These are phyloP conservation scores for Periophthalmus modestus DNA, from an alignment of 2,113 vertebrate genomes.

Conservation along the genomic window DNA sequence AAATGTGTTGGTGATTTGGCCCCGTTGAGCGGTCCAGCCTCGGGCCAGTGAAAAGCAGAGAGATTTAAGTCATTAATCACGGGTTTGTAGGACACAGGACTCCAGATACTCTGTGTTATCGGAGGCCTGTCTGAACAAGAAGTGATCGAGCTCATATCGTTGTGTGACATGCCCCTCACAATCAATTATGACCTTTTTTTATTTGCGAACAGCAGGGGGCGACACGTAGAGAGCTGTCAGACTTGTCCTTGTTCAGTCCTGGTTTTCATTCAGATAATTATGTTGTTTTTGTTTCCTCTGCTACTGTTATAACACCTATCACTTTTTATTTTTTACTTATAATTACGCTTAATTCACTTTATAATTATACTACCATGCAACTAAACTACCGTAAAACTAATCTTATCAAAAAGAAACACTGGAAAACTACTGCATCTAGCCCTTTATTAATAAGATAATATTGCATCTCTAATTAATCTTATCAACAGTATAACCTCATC, in stretches of 20 bases:
- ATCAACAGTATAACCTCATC: not conserved
- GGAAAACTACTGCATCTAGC: not conserved
- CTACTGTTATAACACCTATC: no score
- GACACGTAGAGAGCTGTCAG: not conserved
- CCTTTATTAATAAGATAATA: not conserved
- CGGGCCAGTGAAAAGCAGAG: conserved; percentile 29
- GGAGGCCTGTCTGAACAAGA: conserved; percentile 15
- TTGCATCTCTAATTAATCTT: not conserved
- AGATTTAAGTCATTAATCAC: conserved; percentile 69
- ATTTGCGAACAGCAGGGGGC: not conserved
- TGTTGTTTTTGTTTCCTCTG: no score
- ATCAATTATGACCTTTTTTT: conserved; percentile 44
- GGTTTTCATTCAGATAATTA: not conserved
- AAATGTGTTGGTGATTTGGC: conserved; percentile 40
- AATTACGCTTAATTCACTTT: no score
- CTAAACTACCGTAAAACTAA: not conserved
- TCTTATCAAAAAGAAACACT: not conserved
- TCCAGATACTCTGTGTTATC: conserved; percentile 26
- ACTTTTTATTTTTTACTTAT: no score
- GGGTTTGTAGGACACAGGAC: conserved; percentile 31
- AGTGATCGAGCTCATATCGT: conserved; percentile 40
- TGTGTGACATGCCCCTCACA: conserved; percentile 11
- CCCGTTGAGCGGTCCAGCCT: conserved; percentile 66
- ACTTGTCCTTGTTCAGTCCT: not conserved
- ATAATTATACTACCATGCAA: no score